Evolutionary conservation across 2,797 vertebrate species (phyloP), one percentile per base, ranked within the genome.

Genomic region (Acrossocheilus fasciatus): DNA sequence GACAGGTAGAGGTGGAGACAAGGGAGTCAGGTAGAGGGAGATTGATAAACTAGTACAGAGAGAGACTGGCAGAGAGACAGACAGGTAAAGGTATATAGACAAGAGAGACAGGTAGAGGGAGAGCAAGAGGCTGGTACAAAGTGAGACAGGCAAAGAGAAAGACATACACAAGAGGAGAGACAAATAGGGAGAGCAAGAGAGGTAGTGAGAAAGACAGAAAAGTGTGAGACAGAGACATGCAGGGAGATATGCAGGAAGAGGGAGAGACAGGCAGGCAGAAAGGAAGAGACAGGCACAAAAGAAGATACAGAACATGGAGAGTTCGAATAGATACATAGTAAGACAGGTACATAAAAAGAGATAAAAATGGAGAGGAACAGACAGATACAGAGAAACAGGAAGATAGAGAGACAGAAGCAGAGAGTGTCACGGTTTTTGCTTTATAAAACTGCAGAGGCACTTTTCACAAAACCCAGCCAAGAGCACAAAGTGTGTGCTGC

Each of bases 361-460:
- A 30, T 30, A 45, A 34, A 39, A 2, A 23, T 9, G 1, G 11
- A 75, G 30, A 81, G 23, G 14, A 43, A 57, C 12, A 74, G 26
- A 78, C 6, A n/a, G 57, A 43, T 15, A 45, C 4, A 74, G 20
- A 45, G 6, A 17, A 4, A 52, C 47, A 26, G 7, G 20, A 1
- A 76, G 6, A 64, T 9, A 41, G 2, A 79, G 14, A 80, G 2
- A 69, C 6, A 74, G 18, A 66, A 15, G 9, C 26, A 80, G 26
- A 79, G 30, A 62, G 17, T 34, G 41, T 74, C 69, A 47, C 70
- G 57, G 72, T 75, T 66, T 81, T 80, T 81, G 34, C 23, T 62
- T 62, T 6, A 9, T 34, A 59, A 83, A 80, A 50, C 75, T 74
- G 57, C 68, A 75, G 12, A 72, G 34, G 12, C 68, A 88, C 87